Evolutionary conservation across 2,113 vertebrate genomes (phyloP), one percentile per base, ranked within the genome.

Genomic region (Limanda limanda): DNA sequence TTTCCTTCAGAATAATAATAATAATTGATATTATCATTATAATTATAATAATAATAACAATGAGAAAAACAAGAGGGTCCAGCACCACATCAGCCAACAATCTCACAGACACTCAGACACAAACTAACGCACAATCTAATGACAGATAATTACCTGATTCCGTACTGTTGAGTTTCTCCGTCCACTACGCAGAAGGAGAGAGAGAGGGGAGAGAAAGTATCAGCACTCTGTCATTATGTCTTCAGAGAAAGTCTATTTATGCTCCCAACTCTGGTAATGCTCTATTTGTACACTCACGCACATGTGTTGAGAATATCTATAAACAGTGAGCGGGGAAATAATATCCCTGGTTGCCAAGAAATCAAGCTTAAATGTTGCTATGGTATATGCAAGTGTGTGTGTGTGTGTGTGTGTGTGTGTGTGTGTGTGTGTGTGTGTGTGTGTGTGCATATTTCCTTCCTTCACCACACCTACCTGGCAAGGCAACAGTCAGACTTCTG

Each of bases 401-500:
- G 31, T 31, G 4, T 31, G 27, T 31, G 31, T 31, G 31, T 71
- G 40, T 55, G 55, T 27, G 1, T 27, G 25, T 27, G 25, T 27
- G 25, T 27, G 25, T 27, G 25, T 25, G 25, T 27, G 25, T 17
- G 62, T 70, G 67, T 68, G 66, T 66, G 65, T 57, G 57, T 23
- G 21, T 40, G 45, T 59, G 37, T 11, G 66, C 42, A 20, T 60
- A 66, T 77, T 90, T 86, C 77, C 74, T 87, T 88, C 85, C 75
- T 63, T 65, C 74, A 86, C 84, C 89, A 80, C 83, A 95, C 96
- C 89, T 93, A 99, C 98, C 98, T 98, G 94, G 96, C 96, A 83
- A 97, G 93, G 91, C 95, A 97, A 82, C 96, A 98, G 88, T 98
- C 98, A 1, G 95, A 96, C 89, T 97, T 94, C 74, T 99, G 97